Evolutionary conservation across 2,888 invertebrate species (phyloP).

Genomic region (Drosophila maculinotata): DNA sequence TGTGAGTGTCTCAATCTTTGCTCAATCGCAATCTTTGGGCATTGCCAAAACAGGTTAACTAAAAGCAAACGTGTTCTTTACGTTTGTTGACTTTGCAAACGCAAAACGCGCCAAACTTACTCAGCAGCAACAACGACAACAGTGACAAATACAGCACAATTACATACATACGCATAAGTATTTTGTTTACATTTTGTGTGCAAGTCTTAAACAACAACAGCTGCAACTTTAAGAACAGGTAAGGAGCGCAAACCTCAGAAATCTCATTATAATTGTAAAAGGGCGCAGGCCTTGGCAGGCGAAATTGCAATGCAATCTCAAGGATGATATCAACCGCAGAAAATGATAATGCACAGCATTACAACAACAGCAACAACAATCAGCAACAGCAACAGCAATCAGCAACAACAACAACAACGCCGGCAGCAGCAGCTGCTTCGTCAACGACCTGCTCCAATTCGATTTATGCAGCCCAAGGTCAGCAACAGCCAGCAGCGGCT

Average conservation of each 20-base stretch:
- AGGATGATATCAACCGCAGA: conserved; percentile 58
- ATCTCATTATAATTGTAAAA: conserved; percentile 45
- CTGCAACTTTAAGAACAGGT: conserved; percentile 58
- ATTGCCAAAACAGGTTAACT: conserved; percentile 76
- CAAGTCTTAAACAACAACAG: conserved; percentile 24
- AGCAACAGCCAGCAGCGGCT: conserved; percentile 65
- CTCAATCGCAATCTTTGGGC: conserved; percentile 78
- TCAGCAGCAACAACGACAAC: conserved; percentile 38
- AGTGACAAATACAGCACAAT: conserved; percentile 7
- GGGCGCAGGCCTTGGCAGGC: conserved; percentile 42
- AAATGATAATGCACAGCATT: conserved; percentile 46
- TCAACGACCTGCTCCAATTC: conserved; percentile 81
- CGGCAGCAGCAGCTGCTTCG: conserved; percentile 40
- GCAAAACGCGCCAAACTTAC: conserved; percentile 62
- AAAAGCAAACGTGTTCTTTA: conserved; percentile 78
- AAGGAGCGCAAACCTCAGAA: conserved; percentile 31
- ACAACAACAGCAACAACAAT: conserved; percentile 30
- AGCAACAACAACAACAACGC: conserved; percentile 13
- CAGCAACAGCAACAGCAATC: conserved; percentile 13
- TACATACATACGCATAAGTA: conserved; percentile 32
- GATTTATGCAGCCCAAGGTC: conserved; percentile 79
- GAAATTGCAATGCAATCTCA: conserved; percentile 48
- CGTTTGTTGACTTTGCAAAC: conserved; percentile 73
- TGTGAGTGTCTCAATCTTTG: conserved; percentile 71
- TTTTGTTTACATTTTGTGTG: conserved; percentile 53